A percentile compares a stretch with the other conserved stretches of the same genome.
phyloP scores from a whole-genome alignment of 2,113 vertebrate genomes.

The Rana temporaria region DNA sequence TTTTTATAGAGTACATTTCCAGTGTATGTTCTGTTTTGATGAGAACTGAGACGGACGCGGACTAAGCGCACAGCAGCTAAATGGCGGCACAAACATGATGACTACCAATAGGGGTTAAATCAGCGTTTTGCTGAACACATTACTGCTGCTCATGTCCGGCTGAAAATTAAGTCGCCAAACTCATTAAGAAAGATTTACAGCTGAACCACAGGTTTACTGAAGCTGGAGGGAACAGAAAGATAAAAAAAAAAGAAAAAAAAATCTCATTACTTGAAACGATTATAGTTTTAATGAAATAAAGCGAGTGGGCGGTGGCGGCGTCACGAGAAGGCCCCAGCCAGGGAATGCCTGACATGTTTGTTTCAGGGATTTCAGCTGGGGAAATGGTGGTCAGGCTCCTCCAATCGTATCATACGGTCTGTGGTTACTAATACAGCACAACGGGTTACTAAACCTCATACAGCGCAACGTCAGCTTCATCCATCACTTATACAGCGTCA shows the following conservation, averaged over 20 bases:
- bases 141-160: constrained; percentile 38
- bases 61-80: not conserved
- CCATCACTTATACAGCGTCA: too few species aligned
- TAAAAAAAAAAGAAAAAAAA: constrained; percentile 7
- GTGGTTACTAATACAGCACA: too few species aligned
- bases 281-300: constrained; percentile 40
- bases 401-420: too few species aligned
- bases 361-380: not conserved
- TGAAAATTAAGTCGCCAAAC: constrained; percentile 50
- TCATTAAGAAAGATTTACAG: constrained; percentile 52
- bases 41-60: too few species aligned
- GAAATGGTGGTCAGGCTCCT: not conserved
- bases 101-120: constrained; percentile 12
- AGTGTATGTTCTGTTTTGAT: too few species aligned
- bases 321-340: constrained; percentile 3
- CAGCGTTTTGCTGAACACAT: constrained; percentile 14
- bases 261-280: constrained; percentile 34
- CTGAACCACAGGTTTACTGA: constrained; percentile 44
- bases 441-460: too few species aligned
- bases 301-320: not conserved
- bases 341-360: constrained; percentile 4
- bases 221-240: constrained; percentile 16
- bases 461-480: not conserved
- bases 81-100: not conserved
- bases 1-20: too few species aligned